phyloP scores from a whole-genome alignment of 2,113 vertebrate genomes.

The Boulengeromyrus knoepffleri region DNA sequence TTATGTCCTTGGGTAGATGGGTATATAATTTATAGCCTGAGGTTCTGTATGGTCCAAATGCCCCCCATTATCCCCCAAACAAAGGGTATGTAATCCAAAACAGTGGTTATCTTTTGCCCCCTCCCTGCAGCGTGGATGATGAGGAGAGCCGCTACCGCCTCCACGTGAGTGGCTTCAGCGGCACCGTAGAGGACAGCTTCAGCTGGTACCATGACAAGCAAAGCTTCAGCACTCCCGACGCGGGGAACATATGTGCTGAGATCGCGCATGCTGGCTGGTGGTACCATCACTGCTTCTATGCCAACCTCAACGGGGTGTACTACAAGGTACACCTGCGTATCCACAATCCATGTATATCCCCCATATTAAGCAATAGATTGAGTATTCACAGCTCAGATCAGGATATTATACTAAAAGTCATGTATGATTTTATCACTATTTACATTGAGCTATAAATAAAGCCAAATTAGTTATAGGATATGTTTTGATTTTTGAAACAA shows the following conservation, averaged over 20 bases:
- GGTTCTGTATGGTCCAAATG: neutral
- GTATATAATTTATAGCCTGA: neutral
- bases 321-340: conserved; percentile 59
- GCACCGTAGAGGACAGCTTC: conserved; percentile 73
- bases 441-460: neutral
- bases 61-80: neutral
- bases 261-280: conserved; percentile 81
- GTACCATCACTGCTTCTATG: conserved; percentile 83
- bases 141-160: conserved; percentile 71
- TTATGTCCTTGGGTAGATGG: neutral
- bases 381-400: neutral
- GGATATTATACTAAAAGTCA: neutral
- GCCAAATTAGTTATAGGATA: neutral
- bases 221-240: conserved; percentile 76
- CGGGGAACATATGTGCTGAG: conserved; percentile 75
- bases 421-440: neutral
- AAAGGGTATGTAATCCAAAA: neutral
- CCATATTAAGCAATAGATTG: neutral
- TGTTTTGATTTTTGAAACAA: neutral
- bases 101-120: neutral
- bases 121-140: conserved; percentile 60
- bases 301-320: conserved; percentile 80
- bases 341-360: neutral
- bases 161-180: conserved; percentile 72
- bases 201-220: conserved; percentile 83